phyloP scores from a whole-genome alignment of 2,113 vertebrate genomes.

The Nyctibius bracteatus region DNA sequence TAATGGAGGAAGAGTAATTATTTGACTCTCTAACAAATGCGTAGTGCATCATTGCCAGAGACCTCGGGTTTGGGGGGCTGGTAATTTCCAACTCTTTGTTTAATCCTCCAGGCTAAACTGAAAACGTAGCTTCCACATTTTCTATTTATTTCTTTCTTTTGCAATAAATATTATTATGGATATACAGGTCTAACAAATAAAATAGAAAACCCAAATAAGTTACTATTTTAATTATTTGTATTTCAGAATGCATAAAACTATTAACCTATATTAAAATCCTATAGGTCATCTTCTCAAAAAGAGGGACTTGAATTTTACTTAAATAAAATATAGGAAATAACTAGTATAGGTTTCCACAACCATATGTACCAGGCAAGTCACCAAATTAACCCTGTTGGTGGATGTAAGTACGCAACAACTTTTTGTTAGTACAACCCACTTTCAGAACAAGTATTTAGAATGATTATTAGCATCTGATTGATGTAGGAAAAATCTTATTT shows the following conservation, averaged over 20 bases:
- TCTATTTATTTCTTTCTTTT: neutral
- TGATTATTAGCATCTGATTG: slow-evolving; percentile 63
- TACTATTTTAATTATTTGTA: neutral
- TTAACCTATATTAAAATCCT: neutral
- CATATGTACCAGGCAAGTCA: neutral
- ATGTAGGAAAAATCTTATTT: slow-evolving; percentile 42
- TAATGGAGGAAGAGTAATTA: slow-evolving; percentile 42
- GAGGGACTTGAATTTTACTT: neutral
- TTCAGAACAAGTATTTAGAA: slow-evolving; percentile 50
- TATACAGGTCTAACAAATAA: neutral
- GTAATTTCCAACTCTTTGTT: slow-evolving; percentile 25
- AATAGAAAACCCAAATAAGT: neutral
- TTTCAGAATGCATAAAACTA: neutral
- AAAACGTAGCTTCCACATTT: neutral
- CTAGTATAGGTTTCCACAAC: neutral
- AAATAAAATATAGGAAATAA: neutral
- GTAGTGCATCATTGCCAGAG: slow-evolving; percentile 22
- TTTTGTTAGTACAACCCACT: slow-evolving; percentile 36
- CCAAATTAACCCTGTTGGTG: neutral
- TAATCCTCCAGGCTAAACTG: neutral
- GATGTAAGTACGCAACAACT: neutral
- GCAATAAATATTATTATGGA: neutral
- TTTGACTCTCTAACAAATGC: slow-evolving; percentile 29
- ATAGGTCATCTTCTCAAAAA: neutral
- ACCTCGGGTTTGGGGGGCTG: neutral